Base-by-base conservation (phyloP, 2,888 invertebrate genomes). In the Drosophila kokeensis region DNA sequence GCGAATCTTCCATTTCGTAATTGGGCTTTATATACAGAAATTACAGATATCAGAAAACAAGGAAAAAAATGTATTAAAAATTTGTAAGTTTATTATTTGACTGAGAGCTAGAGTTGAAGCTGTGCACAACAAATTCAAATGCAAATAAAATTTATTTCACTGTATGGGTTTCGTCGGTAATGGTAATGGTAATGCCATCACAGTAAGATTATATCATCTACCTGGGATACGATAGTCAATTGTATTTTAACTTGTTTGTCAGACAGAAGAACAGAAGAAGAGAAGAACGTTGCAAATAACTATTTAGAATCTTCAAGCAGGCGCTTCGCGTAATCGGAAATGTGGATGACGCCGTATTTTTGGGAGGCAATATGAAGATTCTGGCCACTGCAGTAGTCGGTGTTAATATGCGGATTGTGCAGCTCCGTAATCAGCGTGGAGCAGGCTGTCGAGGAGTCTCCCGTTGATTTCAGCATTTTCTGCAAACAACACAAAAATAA, bases 401-500 rank as follows among this genome's bases (percentile, higher is more conserved):
- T 94, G 60, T 93, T 93, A 15, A 95, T 94, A 71, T 93, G 93
- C 0, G 94, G 93, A 90, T 95, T 95, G 73, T 95, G 95, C 7
- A 95, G 83, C 87, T 95, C 95, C 0, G 94, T 82, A 29, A 95
- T 93, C 81, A 95, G 94, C 0, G 94, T 94, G 59, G 94, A 95
- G 78, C 94, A 94, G 6, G 95, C 95, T 0, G 95, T 94, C 0
- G 95, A 94, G 0, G 95, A 93, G 83, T 95, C 95, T 7, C 95
- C 94, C 24, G 94, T 92, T 2, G 93, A 90, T 36, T 90, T 89
- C 0, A 93, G 80, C 90, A 90, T 91, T 90, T 91, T 92, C 92
- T 92, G 58, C 5, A 69, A 61, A 13, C 5, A 4, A 3, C 10
- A 11, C 15, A 10, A 24, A 32, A n/a, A 29, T 6, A 4, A 7